These are phyloP conservation scores for Pangasius macronema DNA, from an alignment of 2,797 vertebrate species.

Conservation along the genomic window DNA sequence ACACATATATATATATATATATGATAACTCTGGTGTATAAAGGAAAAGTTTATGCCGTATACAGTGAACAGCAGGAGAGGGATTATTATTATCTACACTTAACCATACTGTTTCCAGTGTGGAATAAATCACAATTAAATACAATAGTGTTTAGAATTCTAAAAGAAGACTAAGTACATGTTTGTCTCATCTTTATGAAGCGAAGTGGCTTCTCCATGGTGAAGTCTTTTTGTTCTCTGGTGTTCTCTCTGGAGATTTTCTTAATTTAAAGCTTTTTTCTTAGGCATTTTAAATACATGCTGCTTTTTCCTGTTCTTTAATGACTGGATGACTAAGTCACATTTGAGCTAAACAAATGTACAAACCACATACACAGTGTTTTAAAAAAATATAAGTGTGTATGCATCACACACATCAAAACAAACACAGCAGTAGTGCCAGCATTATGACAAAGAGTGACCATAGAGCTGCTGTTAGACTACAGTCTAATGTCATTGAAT, in stretches of 20 bases:
- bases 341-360: conserved; percentile 20
- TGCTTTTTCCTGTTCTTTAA: conserved; percentile 35
- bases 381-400: conserved; percentile 17
- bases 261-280: conserved; percentile 39
- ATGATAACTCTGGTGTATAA: background rate
- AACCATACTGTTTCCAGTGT: background rate
- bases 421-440: conserved; percentile 26
- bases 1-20: too few species aligned
- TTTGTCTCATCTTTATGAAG: conserved; percentile 15
- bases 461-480: background rate
- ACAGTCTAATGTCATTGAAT: background rate
- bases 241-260: conserved; percentile 23
- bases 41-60: background rate
- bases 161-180: background rate
- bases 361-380: conserved; percentile 19
- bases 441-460: background rate
- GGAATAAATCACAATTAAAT: conserved; percentile 1
- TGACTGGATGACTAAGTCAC: conserved; percentile 21
- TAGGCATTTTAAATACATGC: conserved; percentile 36
- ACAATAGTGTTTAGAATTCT: conserved; percentile 18
- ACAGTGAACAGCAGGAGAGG: background rate
- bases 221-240: conserved; percentile 24
- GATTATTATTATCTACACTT: background rate
- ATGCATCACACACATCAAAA: conserved; percentile 13
- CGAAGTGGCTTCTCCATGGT: conserved; percentile 13